Conservation (phyloP, 2,888 invertebrate genomes). For the Acleris literana region DNA sequence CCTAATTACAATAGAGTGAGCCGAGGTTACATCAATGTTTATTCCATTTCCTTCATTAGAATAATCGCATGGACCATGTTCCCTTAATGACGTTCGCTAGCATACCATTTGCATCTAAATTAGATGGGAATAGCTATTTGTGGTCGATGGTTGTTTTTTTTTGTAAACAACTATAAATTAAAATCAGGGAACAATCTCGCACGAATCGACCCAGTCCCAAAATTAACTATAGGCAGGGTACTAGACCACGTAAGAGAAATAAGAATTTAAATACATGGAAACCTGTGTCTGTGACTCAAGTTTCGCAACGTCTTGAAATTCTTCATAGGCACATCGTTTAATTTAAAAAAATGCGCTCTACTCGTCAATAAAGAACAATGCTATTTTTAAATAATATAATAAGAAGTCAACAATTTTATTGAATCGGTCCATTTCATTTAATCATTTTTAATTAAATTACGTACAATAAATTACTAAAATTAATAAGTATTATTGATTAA, state of each 20-base stretch:
- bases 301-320: slow-evolving; percentile 12
- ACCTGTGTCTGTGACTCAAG: too few species aligned
- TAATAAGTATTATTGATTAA: background rate
- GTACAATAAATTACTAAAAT: slow-evolving; percentile 5
- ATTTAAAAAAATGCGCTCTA: background rate
- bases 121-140: background rate
- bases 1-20: too few species aligned
- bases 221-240: too few species aligned
- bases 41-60: slow-evolving; percentile 1
- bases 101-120: background rate
- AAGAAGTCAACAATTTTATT: too few species aligned
- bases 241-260: too few species aligned
- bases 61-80: background rate
- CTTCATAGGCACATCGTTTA: background rate
- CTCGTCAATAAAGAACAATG: background rate
- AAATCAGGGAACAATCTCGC: too few species aligned
- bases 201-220: too few species aligned
- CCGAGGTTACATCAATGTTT: background rate
- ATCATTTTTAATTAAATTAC: background rate
- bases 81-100: background rate
- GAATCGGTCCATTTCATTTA: too few species aligned
- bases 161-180: background rate
- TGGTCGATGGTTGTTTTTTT: background rate
- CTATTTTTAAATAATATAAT: too few species aligned
- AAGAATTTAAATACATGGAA: too few species aligned